Base-by-base conservation (phyloP, 2,888 invertebrate species). In the Drosophila mercatorum region DNA sequence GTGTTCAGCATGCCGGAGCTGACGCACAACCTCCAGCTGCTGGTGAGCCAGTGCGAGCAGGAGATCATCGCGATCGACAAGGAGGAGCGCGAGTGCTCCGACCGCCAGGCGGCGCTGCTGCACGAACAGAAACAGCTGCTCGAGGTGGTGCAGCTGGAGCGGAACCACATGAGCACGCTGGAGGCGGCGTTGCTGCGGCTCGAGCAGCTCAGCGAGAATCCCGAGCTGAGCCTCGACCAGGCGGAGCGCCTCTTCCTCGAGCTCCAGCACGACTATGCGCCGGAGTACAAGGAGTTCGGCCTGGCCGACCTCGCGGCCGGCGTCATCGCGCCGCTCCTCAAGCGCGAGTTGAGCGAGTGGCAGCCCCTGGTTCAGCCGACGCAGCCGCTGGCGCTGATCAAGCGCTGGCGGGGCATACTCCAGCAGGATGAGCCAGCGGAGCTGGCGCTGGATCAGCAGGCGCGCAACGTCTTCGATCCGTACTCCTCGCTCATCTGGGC, bases 21-120 rank as follows among this genome's bases (percentile, higher is more conserved):
- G 4, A 95, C 95, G 75, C 98, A 99, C 91, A 99, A 99, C 94
- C 93, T 99, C 46, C 96, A 97, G 91, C 93, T 99, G 14, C 94
- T 99, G 78, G 96, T 99, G 0, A 97, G 98, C 77, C 96, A 97
- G 94, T 97, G 98, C 71, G 99, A 99, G 93, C 98, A 98, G 94
- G 97, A 98, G 78, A 99, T 99, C 61, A 96, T 99, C 63, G 95
- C 95, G 81, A 96, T 97, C 83, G 97, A 98, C 68, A 95, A 96
- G 62, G 95, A 95, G 73, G 94, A 96, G 3, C 95, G 96, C 56
- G 94, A 96, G 75, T 95, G 97, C 8, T 95, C 95, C 83, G 98
- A 99, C 90, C 95, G 96, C 80, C 95, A 97, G 7, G 94, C 97
- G 0, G 95, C 96, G 0, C 93, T 99, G 26, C 95, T 96, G 81